phyloP scores from a whole-genome alignment of 2,113 vertebrate species.

The Gasterosteus nipponicus region DNA sequence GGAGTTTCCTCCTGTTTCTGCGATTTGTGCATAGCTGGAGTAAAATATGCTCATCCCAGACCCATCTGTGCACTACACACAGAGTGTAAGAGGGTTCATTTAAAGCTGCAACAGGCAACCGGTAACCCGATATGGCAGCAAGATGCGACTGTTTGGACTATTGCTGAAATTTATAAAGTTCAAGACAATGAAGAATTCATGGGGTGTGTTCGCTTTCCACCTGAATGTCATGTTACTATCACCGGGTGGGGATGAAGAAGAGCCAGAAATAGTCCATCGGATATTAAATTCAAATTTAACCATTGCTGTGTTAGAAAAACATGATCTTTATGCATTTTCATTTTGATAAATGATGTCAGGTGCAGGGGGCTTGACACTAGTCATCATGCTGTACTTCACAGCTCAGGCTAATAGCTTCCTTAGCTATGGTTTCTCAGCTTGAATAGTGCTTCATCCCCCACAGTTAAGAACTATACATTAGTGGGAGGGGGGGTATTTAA shows the following conservation, averaged over 20 bases:
- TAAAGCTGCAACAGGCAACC: constrained; percentile 9
- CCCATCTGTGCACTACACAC: not conserved
- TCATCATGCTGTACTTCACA: not conserved
- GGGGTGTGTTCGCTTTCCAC: constrained; percentile 11
- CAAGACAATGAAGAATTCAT: constrained; percentile 8
- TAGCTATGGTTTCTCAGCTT: not conserved
- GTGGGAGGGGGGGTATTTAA: not conserved
- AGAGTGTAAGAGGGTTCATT: not conserved
- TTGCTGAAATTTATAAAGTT: not conserved
- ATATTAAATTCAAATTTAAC: not conserved
- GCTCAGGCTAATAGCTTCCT: not conserved
- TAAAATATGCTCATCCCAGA: not conserved
- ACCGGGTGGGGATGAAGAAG: constrained; percentile 5
- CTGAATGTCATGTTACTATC: constrained; percentile 23
- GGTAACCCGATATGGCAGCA: not conserved
- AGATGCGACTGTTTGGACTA: constrained; percentile 4
- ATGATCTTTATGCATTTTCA: not conserved
- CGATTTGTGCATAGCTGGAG: not conserved
- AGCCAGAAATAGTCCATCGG: not conserved
- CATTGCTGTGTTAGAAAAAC: not conserved
- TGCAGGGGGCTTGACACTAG: too few relatives aligned
- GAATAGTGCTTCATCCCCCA: not conserved
- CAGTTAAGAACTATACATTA: not conserved
- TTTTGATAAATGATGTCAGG: constrained; percentile 1
- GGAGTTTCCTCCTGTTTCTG: not conserved